Base-by-base conservation (phyloP, 2,797 vertebrate species). In the Capromys pilorides region DNA sequence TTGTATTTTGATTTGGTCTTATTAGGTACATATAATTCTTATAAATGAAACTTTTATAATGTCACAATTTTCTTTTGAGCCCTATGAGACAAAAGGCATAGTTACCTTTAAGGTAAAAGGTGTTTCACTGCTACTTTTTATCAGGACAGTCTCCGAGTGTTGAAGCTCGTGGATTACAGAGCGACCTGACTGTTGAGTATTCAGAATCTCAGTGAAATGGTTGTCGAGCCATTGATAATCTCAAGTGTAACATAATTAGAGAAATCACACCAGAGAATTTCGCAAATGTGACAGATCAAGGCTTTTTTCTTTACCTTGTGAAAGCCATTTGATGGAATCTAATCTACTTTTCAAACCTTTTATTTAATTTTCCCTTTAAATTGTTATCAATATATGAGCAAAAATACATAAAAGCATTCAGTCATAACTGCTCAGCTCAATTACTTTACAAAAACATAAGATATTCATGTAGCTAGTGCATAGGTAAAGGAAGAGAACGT, bases 31-130 rank as follows among this genome's bases (percentile, higher is more conserved):
- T 41, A 18, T 45, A 45, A 73, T 81, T 91, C 62, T 81, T 82
- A 54, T 24, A 94, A 73, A 66, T 24, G 81, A 33, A 91, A 75
- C 33, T 59, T 91, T 82, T 75, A 75, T 45, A 94, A 75, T 66
- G 45, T 54, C 51, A 18, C 83, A 57, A 73, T 91, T 80, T 85
- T 86, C 33, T 86, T 75, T 82, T 82, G 77, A 66, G 59, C 36
- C 81, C 36, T 75, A 8, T 45, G 41, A 54, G 33, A 54, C 88
- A 90, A 80, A 86, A 81, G 66, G 45, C 21, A 41, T 71, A 85
- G 33, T 73, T 62, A 54, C 31, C 41, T 39, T 12, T 71, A 85
- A 79, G 6, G 19, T 36, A 61, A 67, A 77, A 84, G 75, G 2
- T 18, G 66, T 49, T 90, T 7, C 14, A 62, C 51, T 86, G 73